phyloP scores from a whole-genome alignment of 1,140 invertebrate species.

The honey bee (Apis mellifera) region Amel_HAv3.1 CM009943.2:2184501-2185000 shows the following conservation, averaged over 20 bases:
- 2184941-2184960: not conserved
- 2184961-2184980: not conserved
- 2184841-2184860: not conserved
- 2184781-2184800: not conserved
- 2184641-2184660: conserved; percentile 1
- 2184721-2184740: not conserved
- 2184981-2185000: conserved; percentile 14
- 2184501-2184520: conserved; percentile 14
- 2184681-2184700: not conserved
- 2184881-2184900: not conserved
- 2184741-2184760: not conserved
- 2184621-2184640: conserved; percentile 5
- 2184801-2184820: not conserved
- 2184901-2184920: not conserved
- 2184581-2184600: not conserved
- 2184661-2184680: not conserved
- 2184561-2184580: too few relatives aligned
- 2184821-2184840: not conserved
- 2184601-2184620: not conserved
- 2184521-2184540: not conserved
- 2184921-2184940: not conserved
- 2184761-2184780: not conserved
- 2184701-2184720: not conserved
- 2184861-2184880: not conserved
- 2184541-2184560: not conserved